A percentile compares a stretch with the other conserved stretches of the same genome.
Conservation (phyloP, 2,888 invertebrate species). For the Lepidochitona cinerea region DNA sequence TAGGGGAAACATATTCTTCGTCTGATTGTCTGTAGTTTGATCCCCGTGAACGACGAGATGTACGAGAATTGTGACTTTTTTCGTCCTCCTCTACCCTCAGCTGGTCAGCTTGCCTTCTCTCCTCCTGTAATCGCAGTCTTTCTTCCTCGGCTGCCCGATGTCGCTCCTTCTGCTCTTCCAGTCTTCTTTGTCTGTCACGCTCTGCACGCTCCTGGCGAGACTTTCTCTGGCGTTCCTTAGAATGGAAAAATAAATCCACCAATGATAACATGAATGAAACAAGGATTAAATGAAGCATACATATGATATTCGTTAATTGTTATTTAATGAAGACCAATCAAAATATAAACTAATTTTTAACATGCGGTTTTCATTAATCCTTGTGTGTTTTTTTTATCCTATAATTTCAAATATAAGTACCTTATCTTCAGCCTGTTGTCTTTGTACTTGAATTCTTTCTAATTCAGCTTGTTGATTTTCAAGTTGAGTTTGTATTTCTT, state of each 20-base stretch:
- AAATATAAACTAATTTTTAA: no score
- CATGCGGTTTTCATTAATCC: no score
- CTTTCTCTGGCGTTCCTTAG: neutral
- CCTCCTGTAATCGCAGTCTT: conserved; percentile 30
- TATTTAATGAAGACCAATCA: no score
- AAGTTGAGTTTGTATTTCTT: conserved; percentile 49
- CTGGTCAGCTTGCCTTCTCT: conserved; percentile 13
- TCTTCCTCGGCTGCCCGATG: neutral
- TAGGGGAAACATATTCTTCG: neutral
- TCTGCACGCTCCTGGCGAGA: neutral
- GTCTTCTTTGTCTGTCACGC: neutral
- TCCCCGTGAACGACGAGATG: neutral
- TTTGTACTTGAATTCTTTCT: conserved; percentile 38
- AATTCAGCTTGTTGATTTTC: conserved; percentile 51
- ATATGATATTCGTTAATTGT: no score
- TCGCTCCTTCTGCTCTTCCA: neutral
- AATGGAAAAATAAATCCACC: neutral
- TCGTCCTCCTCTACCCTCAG: conserved; percentile 31
- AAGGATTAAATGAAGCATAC: no score
- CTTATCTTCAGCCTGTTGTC: conserved; percentile 42
- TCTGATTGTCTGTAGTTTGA: neutral
- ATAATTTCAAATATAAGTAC: no score
- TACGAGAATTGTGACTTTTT: neutral
- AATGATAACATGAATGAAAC: no score
- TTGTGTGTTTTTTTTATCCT: no score